Evolutionary conservation across 2,888 invertebrate genomes (phyloP).

Genomic region (Tinea pellionella): DNA sequence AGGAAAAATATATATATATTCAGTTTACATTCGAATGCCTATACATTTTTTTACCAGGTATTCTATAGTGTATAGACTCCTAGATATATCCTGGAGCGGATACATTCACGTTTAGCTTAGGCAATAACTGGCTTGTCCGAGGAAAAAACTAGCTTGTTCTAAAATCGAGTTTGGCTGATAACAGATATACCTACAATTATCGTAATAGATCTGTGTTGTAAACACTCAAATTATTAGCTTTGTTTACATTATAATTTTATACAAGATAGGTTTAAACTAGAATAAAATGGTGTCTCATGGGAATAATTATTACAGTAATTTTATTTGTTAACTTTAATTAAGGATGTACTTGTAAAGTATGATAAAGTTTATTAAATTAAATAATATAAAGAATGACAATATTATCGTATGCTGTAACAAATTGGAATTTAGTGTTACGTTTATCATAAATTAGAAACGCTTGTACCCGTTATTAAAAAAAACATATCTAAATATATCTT

Average conservation of each 20-base stretch:
- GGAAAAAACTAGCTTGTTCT: too few relatives aligned
- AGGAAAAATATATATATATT: too few relatives aligned
- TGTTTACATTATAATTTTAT: conserved; percentile 1
- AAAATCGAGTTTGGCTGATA: too few relatives aligned
- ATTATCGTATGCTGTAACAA: conserved; percentile 57
- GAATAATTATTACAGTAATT: not conserved
- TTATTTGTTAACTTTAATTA: not conserved
- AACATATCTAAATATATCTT: conserved; percentile 36
- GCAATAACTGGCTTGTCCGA: too few relatives aligned
- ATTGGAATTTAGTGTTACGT: conserved; percentile 52
- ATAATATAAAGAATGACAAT: conserved; percentile 54
- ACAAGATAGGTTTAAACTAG: not conserved
- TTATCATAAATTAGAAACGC: conserved; percentile 49
- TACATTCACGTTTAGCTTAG: too few relatives aligned
- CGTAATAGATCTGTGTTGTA: not conserved
- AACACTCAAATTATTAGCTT: conserved; percentile 4
- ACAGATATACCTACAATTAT: too few relatives aligned
- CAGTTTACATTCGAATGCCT: too few relatives aligned
- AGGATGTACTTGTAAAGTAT: conserved; percentile 48
- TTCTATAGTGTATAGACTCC: too few relatives aligned
- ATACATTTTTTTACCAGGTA: too few relatives aligned
- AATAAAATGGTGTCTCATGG: conserved; percentile 9
- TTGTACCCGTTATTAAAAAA: conserved; percentile 31
- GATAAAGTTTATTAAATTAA: conserved; percentile 55
- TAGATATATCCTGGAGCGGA: too few relatives aligned